Evolutionary conservation across 2,113 vertebrate genomes (phyloP), one percentile per base, ranked within the genome.

Genomic region (Ploceus nigricollis): DNA sequence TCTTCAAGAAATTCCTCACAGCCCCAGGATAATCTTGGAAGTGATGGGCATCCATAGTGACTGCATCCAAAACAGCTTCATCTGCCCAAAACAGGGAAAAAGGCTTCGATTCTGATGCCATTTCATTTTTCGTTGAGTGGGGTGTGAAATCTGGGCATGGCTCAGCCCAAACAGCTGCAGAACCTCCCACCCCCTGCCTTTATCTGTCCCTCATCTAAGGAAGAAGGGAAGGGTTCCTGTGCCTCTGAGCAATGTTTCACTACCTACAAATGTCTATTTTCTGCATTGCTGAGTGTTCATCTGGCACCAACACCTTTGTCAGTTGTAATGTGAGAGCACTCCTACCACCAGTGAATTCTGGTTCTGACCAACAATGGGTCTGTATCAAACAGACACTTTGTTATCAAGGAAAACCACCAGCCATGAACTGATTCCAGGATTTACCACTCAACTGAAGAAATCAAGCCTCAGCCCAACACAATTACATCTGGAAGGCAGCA

Each of bases 161-260:
- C 57, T 35, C 33, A 61, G 65, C n/a, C 48, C 50, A 21, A 64
- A 28, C 23, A 78, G 47, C 89, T 53, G 33, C 76, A 37, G 54
- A 70, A 79, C 44, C 64, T n/a, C n/a, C n/a, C n/a, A n/a, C n/a
- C n/a, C n/a, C n/a, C n/a, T n/a, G n/a, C n/a, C n/a, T 84, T 44
- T 54, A 47, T 37, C 61, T 78, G 44, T 33, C 44, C 27, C 50
- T 78, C 24, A 17, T 9, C 51, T 57, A 16, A 6, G 35, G 61
- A 40, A 11, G 47, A 20, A 51, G 8, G 9, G 20, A 63, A 64
- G 17, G 0, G 0, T 28, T 87, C 61, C 77, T 44, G 35, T 37
- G 65, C 54, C 58, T 81, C 72, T 2, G 2, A 71, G 44, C 42
- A 51, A 68, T 0, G 2, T n/a, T 91, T 35, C 37, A 25, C 64